phyloP scores from a whole-genome alignment of 2,797 vertebrate genomes.

The Mycteria americana region DNA sequence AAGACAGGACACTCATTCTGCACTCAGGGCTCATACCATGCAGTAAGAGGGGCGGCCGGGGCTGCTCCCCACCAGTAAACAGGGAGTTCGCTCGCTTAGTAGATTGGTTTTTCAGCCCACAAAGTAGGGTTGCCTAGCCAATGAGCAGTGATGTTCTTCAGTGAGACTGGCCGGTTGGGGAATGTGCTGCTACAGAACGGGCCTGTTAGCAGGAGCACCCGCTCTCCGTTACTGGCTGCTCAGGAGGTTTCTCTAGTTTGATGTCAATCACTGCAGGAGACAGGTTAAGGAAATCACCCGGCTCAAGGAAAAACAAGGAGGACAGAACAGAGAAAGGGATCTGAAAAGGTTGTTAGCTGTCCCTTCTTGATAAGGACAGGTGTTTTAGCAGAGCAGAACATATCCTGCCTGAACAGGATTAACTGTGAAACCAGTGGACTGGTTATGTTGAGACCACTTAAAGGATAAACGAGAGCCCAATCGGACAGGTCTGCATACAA shows the following conservation, averaged over 20 bases:
- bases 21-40: constrained; percentile 88
- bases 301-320: background rate
- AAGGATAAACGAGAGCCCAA: background rate
- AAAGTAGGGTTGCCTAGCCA: constrained; percentile 75
- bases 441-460: accelerated
- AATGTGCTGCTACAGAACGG: constrained; percentile 60
- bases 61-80: constrained; percentile 61
- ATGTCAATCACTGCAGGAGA: constrained; percentile 87
- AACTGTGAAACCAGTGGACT: background rate
- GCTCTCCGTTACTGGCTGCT: constrained; percentile 90
- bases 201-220: constrained; percentile 90
- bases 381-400: background rate
- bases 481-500: background rate
- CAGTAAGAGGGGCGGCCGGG: constrained; percentile 81
- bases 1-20: constrained; percentile 83
- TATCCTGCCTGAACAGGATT: background rate
- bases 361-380: background rate
- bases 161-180: constrained; percentile 79
- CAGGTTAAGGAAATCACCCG: constrained; percentile 73
- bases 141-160: constrained; percentile 73
- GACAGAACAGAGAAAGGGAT: background rate
- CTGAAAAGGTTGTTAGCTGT: background rate
- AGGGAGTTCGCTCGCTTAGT: constrained; percentile 72
- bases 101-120: constrained; percentile 84
- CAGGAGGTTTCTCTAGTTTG: constrained; percentile 89